phyloP scores from a whole-genome alignment of 2,888 invertebrate genomes.

The Polyommatus iphigenia region DNA sequence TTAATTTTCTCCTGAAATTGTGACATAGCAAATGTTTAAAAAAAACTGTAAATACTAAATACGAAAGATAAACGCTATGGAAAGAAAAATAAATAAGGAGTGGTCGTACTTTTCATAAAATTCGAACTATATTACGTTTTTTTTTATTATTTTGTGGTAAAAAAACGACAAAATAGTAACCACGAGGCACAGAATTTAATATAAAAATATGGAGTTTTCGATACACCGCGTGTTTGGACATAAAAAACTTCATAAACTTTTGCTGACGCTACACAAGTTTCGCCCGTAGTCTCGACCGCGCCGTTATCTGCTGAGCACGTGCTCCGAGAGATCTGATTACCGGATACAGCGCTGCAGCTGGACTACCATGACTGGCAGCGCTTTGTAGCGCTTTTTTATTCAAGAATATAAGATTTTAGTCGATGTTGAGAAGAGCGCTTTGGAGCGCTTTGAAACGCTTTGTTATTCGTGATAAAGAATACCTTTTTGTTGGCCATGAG shows the following conservation, averaged over 20 bases:
- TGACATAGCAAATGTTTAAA: too few relatives aligned
- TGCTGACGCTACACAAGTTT: constrained; percentile 24
- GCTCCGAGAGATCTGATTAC: constrained; percentile 24
- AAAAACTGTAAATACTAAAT: too few relatives aligned
- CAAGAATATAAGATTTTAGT: not conserved
- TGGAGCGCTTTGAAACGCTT: not conserved
- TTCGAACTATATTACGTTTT: too few relatives aligned
- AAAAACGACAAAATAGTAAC: too few relatives aligned
- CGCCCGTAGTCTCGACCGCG: not conserved
- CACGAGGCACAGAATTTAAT: too few relatives aligned
- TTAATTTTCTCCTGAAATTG: too few relatives aligned
- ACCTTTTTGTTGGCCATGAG: too few relatives aligned
- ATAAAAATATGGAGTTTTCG: too few relatives aligned
- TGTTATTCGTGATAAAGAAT: not conserved
- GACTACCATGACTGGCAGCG: not conserved
- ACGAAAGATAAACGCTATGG: too few relatives aligned
- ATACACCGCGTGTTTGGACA: not conserved
- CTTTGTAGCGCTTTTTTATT: not conserved
- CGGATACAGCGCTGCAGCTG: constrained; percentile 20
- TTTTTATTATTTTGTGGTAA: too few relatives aligned
- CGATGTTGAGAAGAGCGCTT: not conserved
- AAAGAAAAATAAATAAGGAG: too few relatives aligned
- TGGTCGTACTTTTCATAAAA: too few relatives aligned
- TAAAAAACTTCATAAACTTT: not conserved
- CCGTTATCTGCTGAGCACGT: constrained; percentile 28